phyloP scores from a whole-genome alignment of 2,888 invertebrate species.

The Electrophaes corylata region DNA sequence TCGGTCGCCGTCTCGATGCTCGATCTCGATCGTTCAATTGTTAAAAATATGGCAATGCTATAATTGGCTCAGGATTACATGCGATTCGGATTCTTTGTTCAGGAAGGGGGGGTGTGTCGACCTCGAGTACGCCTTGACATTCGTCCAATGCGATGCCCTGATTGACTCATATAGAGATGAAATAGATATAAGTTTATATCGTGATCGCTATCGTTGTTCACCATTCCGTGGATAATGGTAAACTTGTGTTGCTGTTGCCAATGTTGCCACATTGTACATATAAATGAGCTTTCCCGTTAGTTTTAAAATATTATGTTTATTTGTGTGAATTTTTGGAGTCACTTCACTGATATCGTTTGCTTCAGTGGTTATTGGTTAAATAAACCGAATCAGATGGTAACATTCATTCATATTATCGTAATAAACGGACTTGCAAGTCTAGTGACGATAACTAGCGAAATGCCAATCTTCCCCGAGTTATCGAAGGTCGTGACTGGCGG shows the following conservation, averaged over 20 bases:
- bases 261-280: conserved; percentile 11
- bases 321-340: background rate
- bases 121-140: conserved; percentile 55
- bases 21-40: conserved; percentile 27
- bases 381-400: background rate
- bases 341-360: background rate
- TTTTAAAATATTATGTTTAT: background rate
- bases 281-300: background rate
- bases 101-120: conserved; percentile 51
- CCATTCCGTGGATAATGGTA: conserved; percentile 17
- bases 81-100: conserved; percentile 48
- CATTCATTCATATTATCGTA: background rate
- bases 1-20: conserved; percentile 1
- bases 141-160: conserved; percentile 42
- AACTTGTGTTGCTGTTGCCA: conserved; percentile 19
- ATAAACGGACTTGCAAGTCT: conserved; percentile 10
- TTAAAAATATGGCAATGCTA: conserved; percentile 36
- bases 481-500: conserved; percentile 57
- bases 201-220: conserved; percentile 25
- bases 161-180: conserved; percentile 21
- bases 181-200: conserved; percentile 18
- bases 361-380: background rate
- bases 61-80: conserved; percentile 39
- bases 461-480: conserved; percentile 51
- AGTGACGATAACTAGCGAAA: conserved; percentile 32